Conservation (phyloP, 2,113 vertebrate species). For the Xiphophorus hellerii region DNA sequence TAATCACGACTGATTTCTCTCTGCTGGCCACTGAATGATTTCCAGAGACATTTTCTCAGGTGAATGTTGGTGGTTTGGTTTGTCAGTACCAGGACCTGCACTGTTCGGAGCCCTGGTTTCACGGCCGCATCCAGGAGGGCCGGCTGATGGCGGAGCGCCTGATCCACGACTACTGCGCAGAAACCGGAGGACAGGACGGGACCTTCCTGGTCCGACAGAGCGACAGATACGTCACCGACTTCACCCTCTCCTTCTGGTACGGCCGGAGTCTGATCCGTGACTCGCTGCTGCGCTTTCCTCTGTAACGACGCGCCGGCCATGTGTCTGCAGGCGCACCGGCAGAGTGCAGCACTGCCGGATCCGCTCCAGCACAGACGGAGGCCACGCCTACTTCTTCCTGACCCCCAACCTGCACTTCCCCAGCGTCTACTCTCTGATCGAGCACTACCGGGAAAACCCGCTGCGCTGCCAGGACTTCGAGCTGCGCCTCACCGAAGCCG, state of each 20-base stretch:
- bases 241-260: slow-evolving; percentile 96
- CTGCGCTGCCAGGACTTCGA: slow-evolving; percentile 94
- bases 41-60: background rate
- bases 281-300: background rate
- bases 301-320: background rate
- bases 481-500: slow-evolving; percentile 89
- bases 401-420: slow-evolving; percentile 90
- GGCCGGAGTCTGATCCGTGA: background rate
- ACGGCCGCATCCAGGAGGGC: slow-evolving; percentile 88
- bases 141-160: slow-evolving; percentile 88
- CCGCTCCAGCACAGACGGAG: slow-evolving; percentile 83
- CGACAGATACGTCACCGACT: slow-evolving; percentile 84
- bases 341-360: slow-evolving; percentile 95
- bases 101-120: slow-evolving; percentile 91
- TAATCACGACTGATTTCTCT: background rate
- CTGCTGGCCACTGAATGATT: background rate
- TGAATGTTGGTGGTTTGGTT: background rate
- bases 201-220: slow-evolving; percentile 94
- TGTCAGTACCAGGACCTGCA: slow-evolving; percentile 84
- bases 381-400: slow-evolving; percentile 84
- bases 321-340: slow-evolving; percentile 84
- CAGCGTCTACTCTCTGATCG: slow-evolving; percentile 88
- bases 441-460: slow-evolving; percentile 90
- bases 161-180: slow-evolving; percentile 89
- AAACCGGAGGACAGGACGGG: slow-evolving; percentile 87